Conservation (phyloP, 2,113 vertebrate species). For the Lota lota region DNA sequence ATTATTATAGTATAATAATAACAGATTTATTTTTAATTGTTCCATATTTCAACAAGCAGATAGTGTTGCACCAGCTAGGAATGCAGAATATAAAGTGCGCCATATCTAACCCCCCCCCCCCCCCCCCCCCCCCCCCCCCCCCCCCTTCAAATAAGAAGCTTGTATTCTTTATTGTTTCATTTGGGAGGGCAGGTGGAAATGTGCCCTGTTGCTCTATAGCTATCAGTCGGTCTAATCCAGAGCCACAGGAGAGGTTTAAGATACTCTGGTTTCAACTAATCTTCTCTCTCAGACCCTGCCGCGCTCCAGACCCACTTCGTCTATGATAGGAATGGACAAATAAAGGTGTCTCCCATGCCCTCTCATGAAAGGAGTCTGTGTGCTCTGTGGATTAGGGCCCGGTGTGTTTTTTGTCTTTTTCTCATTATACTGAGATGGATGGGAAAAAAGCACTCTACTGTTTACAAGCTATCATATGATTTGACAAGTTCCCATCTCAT, state of each 20-base stretch:
- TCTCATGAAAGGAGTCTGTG: slow-evolving; percentile 80
- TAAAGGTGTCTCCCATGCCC: slow-evolving; percentile 75
- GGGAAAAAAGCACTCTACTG: slow-evolving; percentile 48
- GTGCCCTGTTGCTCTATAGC: slow-evolving; percentile 71
- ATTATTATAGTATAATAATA: too few species aligned
- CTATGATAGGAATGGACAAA: slow-evolving; percentile 81
- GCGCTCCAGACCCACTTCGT: slow-evolving; percentile 81
- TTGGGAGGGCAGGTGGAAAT: slow-evolving; percentile 72
- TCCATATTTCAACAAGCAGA: neutral
- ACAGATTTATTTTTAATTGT: too few species aligned
- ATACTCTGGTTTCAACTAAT: slow-evolving; percentile 97
- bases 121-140: neutral
- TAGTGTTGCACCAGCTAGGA: slow-evolving; percentile 5
- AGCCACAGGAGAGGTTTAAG: slow-evolving; percentile 88
- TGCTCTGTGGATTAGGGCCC: slow-evolving; percentile 81
- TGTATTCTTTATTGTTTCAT: slow-evolving; percentile 78
- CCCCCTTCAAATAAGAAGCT: slow-evolving; percentile 41
- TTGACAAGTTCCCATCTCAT: slow-evolving; percentile 3
- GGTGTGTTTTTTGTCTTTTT: slow-evolving; percentile 52
- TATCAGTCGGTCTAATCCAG: slow-evolving; percentile 82
- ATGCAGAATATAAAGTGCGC: neutral
- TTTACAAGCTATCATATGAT: slow-evolving; percentile 43
- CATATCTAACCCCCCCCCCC: neutral
- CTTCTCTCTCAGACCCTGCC: slow-evolving; percentile 85
- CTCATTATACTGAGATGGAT: slow-evolving; percentile 71